A percentile compares a stretch with the other conserved stretches of the same genome.
Evolutionary conservation across 2,113 vertebrate genomes (phyloP).

Genomic region (Todiramphus saurophagus): DNA sequence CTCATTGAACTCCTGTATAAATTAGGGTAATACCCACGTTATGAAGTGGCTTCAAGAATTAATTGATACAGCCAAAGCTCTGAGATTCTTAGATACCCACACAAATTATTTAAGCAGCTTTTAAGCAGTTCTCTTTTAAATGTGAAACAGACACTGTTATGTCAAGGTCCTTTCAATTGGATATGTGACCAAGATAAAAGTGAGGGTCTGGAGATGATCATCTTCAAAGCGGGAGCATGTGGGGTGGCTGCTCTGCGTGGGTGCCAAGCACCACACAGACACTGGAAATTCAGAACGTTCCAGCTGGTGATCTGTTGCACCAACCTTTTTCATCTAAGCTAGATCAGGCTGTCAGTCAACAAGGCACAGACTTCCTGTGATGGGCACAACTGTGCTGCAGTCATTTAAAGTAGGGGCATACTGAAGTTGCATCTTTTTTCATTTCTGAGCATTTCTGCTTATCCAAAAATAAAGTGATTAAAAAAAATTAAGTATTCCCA

Average conservation of each 20-base stretch:
- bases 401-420: background rate
- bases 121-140: background rate
- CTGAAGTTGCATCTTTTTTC: background rate
- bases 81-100: background rate
- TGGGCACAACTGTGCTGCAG: background rate
- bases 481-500: background rate
- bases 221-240: conserved; percentile 24
- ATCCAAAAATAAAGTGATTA: background rate
- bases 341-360: background rate
- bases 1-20: background rate
- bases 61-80: background rate
- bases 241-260: background rate
- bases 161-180: background rate
- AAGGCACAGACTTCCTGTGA: background rate
- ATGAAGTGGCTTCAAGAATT: background rate
- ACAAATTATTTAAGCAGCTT: background rate
- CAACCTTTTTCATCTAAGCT: background rate
- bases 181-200: conserved; percentile 10
- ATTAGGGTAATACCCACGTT: background rate
- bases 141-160: background rate
- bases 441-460: background rate
- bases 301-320: background rate
- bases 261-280: background rate
- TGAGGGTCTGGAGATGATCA: conserved; percentile 19
- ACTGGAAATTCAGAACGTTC: background rate